A percentile compares a stretch with the other conserved stretches of the same genome.
These are phyloP conservation scores for Lacanobia wlatinum DNA, from an alignment of 2,888 invertebrate species.

Conservation along the genomic window DNA sequence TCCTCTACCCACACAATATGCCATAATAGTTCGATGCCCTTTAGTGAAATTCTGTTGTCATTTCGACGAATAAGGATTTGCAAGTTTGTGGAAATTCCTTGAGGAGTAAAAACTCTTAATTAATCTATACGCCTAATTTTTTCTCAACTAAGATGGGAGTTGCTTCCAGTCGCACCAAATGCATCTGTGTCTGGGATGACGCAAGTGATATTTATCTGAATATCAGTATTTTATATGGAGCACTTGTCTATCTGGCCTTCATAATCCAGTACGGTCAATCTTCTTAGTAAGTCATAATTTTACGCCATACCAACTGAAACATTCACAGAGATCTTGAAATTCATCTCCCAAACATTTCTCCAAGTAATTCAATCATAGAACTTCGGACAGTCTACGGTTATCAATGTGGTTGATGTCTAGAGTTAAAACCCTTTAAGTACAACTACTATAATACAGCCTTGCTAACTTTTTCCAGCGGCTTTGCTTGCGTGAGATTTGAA, in stretches of 20 bases:
- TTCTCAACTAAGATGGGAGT: not conserved
- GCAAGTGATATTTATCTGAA: too few relatives aligned
- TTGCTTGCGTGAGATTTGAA: not conserved
- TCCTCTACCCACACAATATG: too few relatives aligned
- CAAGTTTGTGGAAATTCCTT: too few relatives aligned
- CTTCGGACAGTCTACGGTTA: slow-evolving; percentile 18
- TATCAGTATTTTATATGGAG: not conserved
- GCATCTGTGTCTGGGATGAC: not conserved
- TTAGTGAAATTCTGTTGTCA: too few relatives aligned
- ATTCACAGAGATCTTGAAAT: not conserved
- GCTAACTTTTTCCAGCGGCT: not conserved
- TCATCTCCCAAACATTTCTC: slow-evolving; percentile 3
- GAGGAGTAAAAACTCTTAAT: not conserved
- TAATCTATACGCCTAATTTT: not conserved
- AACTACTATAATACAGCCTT: slow-evolving; percentile 3
- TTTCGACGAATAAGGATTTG: too few relatives aligned
- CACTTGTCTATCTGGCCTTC: not conserved
- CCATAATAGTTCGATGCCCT: too few relatives aligned
- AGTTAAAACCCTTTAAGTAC: not conserved
- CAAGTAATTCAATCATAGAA: slow-evolving; percentile 46
- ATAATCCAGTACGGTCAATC: not conserved
- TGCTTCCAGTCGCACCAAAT: not conserved
- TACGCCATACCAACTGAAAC: not conserved
- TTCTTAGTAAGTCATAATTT: not conserved
- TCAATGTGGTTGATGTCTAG: slow-evolving; percentile 17